Percentiles rank a stretch among this genome's conserved stretches.
Evolutionary conservation across 1,140 invertebrate genomes (phyloP).

Genomic region (Drosophila kepulauana): DNA sequence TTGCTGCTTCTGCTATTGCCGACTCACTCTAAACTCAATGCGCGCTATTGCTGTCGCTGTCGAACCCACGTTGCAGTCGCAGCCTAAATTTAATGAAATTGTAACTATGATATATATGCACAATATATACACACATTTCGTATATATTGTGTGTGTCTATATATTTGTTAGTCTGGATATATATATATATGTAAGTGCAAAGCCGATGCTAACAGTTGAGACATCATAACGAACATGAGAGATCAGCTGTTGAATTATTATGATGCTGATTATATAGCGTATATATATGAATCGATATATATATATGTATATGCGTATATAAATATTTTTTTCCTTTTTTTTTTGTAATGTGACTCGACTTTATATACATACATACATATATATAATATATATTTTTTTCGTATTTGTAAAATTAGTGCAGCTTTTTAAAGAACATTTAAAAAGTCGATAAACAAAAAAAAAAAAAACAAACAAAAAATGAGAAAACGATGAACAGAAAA

Average conservation of each 20-base stretch:
- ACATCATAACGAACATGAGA: constrained; percentile 22
- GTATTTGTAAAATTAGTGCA: constrained; percentile 77
- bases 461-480: constrained; percentile 23
- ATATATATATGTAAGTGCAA: constrained; percentile 57
- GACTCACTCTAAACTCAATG: constrained; percentile 54
- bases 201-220: constrained; percentile 40
- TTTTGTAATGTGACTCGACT: constrained; percentile 64
- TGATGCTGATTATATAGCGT: constrained; percentile 22
- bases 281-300: constrained; percentile 53
- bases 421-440: constrained; percentile 64
- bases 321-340: constrained; percentile 49
- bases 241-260: constrained; percentile 31
- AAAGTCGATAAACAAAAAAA: constrained; percentile 47
- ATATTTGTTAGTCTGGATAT: constrained; percentile 45
- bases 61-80: constrained; percentile 53
- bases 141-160: constrained; percentile 24
- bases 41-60: constrained; percentile 49
- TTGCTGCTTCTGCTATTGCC: constrained; percentile 26
- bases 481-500: constrained; percentile 28
- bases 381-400: constrained; percentile 69
- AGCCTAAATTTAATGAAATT: constrained; percentile 43
- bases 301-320: constrained; percentile 34
- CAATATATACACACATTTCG: constrained; percentile 50
- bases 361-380: constrained; percentile 52
- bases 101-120: constrained; percentile 50